Evolutionary conservation across 2,113 vertebrate genomes (phyloP), one percentile per base, ranked within the genome.

Genomic region (Crotalus viridis): DNA sequence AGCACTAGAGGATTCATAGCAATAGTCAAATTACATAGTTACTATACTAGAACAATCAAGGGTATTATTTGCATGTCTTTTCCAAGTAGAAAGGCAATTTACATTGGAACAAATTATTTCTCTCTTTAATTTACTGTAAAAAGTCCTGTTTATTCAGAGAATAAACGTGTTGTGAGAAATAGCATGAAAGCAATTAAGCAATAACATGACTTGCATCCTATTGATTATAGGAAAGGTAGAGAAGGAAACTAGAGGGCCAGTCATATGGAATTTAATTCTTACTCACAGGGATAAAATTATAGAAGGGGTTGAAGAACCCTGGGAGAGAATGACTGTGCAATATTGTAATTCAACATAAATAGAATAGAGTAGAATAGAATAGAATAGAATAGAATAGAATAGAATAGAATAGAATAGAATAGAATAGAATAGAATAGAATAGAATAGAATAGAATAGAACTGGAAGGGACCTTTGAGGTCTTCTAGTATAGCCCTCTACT

Each of bases 31-130:
- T 94, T 3, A 0, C 46, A 87, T 52, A 48, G 89, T 59, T 88
- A 81, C 90, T 54, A 12, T 15, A 95, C 28, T 94, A 52, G 17
- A 89, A 91, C 69, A n/a, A 94, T 94, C 90, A 95, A 39, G 95
- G 85, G 1, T 2, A 59, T 91, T 89, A 94, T 86, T 55, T 91
- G 26, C 10, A 88, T 1, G 21, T 93, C 94, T 93, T 94, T 92
- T 92, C 92, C 74, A 95, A 94, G 33, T 28, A 94, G 87, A 55
- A 64, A 89, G 92, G 93, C 85, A 0, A 91, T 88, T 26, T 91
- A 33, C 74, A 93, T 26, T 88, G 61, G 59, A 88, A 85, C 13
- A 91, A n/a, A 10, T 87, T 13, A 48, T 24, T 48, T 59, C 57
- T 39, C 61, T 39, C 39, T 91, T 59, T 7, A 56, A 91, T 28